A percentile compares a stretch with the other conserved stretches of the same genome.
These are phyloP conservation scores for Salvelinus namaycush DNA, from an alignment of 2,113 vertebrate species.

Conservation along the genomic window DNA sequence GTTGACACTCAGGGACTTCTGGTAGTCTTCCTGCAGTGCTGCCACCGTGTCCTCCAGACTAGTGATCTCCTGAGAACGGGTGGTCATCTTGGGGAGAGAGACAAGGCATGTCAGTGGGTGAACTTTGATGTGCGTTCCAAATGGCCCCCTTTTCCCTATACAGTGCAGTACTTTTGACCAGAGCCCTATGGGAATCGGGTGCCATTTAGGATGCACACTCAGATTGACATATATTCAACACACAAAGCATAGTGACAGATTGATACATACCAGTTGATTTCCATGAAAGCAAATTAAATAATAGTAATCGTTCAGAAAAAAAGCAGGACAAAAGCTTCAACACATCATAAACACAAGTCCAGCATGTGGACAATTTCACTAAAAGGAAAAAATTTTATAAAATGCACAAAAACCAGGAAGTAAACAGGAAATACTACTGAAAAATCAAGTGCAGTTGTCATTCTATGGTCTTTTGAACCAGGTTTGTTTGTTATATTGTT, in stretches of 20 bases:
- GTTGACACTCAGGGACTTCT: slow-evolving; percentile 81
- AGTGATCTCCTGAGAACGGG: slow-evolving; percentile 77
- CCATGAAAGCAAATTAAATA: slow-evolving; percentile 51
- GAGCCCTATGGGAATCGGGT: too few species aligned
- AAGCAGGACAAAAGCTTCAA: neutral
- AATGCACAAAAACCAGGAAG: too few species aligned
- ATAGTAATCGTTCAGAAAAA: slow-evolving; percentile 30
- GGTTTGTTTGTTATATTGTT: neutral
- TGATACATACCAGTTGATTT: slow-evolving; percentile 56
- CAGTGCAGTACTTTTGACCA: too few species aligned
- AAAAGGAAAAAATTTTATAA: neutral
- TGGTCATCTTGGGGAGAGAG: slow-evolving; percentile 40
- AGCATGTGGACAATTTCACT: neutral
- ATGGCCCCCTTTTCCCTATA: too few species aligned
- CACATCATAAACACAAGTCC: neutral
- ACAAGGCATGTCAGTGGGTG: neutral
- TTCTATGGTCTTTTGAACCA: neutral
- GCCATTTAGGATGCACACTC: too few species aligned
- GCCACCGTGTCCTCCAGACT: slow-evolving; percentile 86
- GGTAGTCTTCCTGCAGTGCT: slow-evolving; percentile 84
- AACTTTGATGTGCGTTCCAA: neutral
- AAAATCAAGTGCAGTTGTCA: neutral
- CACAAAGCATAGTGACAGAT: too few species aligned
- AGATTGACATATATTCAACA: too few species aligned
- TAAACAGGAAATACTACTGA: too few species aligned